These are phyloP conservation scores for Hololepta plana DNA, from an alignment of 2,888 invertebrate species.

Conservation along the genomic window DNA sequence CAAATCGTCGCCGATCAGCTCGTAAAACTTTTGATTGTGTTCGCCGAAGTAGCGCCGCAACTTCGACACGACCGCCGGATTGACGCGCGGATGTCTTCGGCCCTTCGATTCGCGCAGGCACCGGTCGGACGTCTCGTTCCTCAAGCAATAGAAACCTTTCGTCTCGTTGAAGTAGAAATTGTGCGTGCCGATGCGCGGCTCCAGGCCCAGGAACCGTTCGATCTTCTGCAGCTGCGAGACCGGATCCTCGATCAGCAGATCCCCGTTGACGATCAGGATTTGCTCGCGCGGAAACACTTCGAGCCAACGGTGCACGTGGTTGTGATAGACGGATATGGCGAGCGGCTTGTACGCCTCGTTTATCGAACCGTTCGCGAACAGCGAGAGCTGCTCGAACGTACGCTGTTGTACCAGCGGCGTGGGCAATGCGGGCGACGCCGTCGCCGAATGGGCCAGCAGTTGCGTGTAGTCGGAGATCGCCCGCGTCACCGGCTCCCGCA, in stretches of 20 bases:
- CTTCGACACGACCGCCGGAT: slow-evolving; percentile 59
- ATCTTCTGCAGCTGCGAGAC: slow-evolving; percentile 72
- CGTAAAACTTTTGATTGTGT: slow-evolving; percentile 83
- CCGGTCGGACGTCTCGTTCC: slow-evolving; percentile 69
- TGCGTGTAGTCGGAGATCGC: slow-evolving; percentile 96
- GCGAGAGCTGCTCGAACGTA: slow-evolving; percentile 65
- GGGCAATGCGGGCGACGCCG: slow-evolving; percentile 42
- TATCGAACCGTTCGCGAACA: slow-evolving; percentile 64
- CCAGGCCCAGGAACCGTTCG: slow-evolving; percentile 69
- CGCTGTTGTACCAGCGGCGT: slow-evolving; percentile 23
- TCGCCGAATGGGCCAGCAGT: slow-evolving; percentile 64
- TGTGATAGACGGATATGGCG: slow-evolving; percentile 78
- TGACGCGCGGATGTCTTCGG: slow-evolving; percentile 67
- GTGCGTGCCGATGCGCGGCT: slow-evolving; percentile 51
- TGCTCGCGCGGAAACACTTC: slow-evolving; percentile 83
- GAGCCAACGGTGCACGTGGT: slow-evolving; percentile 81
- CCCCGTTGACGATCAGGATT: slow-evolving; percentile 88
- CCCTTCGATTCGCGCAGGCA: slow-evolving; percentile 69
- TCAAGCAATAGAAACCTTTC: slow-evolving; percentile 87
- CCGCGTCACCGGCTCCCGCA: slow-evolving; percentile 88
- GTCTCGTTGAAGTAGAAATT: slow-evolving; percentile 95
- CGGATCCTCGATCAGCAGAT: slow-evolving; percentile 78
- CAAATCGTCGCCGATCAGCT: slow-evolving; percentile 80
- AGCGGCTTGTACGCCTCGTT: slow-evolving; percentile 70
- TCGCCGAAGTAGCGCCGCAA: slow-evolving; percentile 74